Evolutionary conservation across 2,113 vertebrate species (phyloP).

Genomic region (Bombycilla garrulus): DNA sequence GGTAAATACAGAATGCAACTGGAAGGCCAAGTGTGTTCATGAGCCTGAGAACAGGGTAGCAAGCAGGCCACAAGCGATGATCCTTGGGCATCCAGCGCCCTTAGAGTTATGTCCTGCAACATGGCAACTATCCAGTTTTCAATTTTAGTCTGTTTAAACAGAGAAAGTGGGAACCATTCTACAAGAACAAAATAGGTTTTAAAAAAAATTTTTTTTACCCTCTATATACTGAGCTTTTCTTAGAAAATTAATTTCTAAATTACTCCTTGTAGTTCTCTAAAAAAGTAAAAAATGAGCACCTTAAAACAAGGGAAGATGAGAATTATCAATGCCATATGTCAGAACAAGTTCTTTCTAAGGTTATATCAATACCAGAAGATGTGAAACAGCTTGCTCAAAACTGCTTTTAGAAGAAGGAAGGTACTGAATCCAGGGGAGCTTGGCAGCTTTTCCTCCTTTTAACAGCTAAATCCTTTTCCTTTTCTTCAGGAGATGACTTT

Average conservation of each 20-base stretch:
- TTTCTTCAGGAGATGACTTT: background rate
- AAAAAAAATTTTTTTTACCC: background rate
- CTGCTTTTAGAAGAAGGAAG: background rate
- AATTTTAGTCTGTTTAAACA: background rate
- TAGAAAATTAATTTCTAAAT: background rate
- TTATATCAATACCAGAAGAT: conserved; percentile 33
- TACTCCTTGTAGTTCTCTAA: background rate
- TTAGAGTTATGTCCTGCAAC: fast-evolving
- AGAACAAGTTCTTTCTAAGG: background rate
- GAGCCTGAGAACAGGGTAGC: background rate
- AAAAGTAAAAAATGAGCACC: background rate
- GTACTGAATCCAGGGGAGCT: background rate
- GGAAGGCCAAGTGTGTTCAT: background rate
- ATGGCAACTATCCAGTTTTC: background rate
- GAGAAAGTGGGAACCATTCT: background rate
- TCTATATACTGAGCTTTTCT: background rate
- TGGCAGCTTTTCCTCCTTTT: background rate
- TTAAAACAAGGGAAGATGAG: background rate
- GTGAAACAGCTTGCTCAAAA: conserved; percentile 16
- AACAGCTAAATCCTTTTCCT: background rate
- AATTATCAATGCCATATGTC: conserved; percentile 32
- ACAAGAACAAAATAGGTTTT: background rate
- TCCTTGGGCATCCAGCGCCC: fast-evolving
- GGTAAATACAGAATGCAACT: background rate
- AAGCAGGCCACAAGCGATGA: background rate